A percentile compares a stretch with the other conserved stretches of the same genome.
Evolutionary conservation across 2,888 invertebrate genomes (phyloP).

Genomic region (Sphaerolaimus hirsutus): DNA sequence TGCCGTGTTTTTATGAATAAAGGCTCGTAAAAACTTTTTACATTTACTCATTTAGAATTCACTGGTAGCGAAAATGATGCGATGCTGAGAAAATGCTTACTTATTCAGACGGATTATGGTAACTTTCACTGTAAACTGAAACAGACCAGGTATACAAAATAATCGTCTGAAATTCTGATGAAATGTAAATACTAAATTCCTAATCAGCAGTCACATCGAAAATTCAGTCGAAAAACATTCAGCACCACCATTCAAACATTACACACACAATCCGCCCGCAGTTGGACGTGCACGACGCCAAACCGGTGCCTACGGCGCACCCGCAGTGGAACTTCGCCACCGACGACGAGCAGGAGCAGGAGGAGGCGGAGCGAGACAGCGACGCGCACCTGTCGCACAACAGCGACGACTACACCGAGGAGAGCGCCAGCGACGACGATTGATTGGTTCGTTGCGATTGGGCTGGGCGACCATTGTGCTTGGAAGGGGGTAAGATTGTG

Average conservation of each 20-base stretch:
- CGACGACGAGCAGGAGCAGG: slow-evolving; percentile 48
- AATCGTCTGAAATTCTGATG: background rate
- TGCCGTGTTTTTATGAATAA: too few relatives aligned
- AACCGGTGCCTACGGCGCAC: slow-evolving; percentile 67
- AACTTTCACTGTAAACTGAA: too few relatives aligned
- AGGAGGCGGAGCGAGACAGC: slow-evolving; percentile 8
- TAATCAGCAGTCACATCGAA: background rate
- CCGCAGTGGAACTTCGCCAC: slow-evolving; percentile 95
- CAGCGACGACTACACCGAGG: slow-evolving; percentile 29
- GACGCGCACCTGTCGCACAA: slow-evolving; percentile 29
- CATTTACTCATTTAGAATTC: too few relatives aligned
- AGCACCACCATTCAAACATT: background rate
- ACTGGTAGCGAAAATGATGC: too few relatives aligned
- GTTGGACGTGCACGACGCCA: slow-evolving; percentile 86
- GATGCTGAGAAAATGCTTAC: too few relatives aligned
- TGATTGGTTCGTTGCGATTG: too few relatives aligned
- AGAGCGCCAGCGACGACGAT: slow-evolving; percentile 13
- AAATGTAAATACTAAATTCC: background rate
- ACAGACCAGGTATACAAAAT: too few relatives aligned
- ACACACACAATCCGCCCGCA: slow-evolving; percentile 20
- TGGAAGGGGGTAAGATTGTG: too few relatives aligned
- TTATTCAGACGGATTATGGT: too few relatives aligned
- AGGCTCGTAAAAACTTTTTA: too few relatives aligned
- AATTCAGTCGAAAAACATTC: background rate
- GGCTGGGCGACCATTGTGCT: too few relatives aligned